Evolutionary conservation across 1,140 invertebrate species (phyloP).

Genomic region (Agrilus planipennis): DNA sequence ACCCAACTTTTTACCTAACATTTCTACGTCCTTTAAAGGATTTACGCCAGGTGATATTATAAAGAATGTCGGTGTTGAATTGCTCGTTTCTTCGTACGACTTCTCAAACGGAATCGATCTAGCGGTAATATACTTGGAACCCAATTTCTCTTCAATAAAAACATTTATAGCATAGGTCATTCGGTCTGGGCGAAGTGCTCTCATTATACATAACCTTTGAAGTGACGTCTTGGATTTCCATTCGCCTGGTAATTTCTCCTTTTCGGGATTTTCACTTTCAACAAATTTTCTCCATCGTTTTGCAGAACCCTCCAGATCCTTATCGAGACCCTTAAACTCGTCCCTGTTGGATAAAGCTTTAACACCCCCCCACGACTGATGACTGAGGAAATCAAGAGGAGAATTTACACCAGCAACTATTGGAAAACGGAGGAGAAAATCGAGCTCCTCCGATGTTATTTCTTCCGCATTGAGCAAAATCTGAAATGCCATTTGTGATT

Average conservation of each 20-base stretch:
- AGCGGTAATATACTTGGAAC: slow-evolving; percentile 69
- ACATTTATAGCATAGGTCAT: slow-evolving; percentile 68
- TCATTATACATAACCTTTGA: slow-evolving; percentile 84
- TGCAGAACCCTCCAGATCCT: slow-evolving; percentile 83
- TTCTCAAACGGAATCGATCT: slow-evolving; percentile 67
- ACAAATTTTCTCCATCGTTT: slow-evolving; percentile 84
- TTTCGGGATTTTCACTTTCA: slow-evolving; percentile 82
- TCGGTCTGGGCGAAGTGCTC: slow-evolving; percentile 78
- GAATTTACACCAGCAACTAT: slow-evolving; percentile 49
- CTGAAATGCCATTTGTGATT: slow-evolving; percentile 70
- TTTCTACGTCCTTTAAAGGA: slow-evolving; percentile 83
- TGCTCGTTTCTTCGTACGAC: slow-evolving; percentile 76
- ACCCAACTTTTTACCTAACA: slow-evolving; percentile 63
- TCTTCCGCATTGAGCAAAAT: slow-evolving; percentile 55
- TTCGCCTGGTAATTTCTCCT: slow-evolving; percentile 88
- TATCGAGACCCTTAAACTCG: slow-evolving; percentile 78
- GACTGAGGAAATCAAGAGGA: slow-evolving; percentile 77
- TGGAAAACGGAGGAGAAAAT: slow-evolving; percentile 79
- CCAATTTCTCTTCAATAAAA: slow-evolving; percentile 79
- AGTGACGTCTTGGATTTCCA: slow-evolving; percentile 89
- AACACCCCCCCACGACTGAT: slow-evolving; percentile 79
- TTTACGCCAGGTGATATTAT: slow-evolving; percentile 92
- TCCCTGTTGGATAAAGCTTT: slow-evolving; percentile 63
- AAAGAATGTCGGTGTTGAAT: slow-evolving; percentile 83
- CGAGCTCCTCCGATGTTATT: slow-evolving; percentile 61